Conservation (phyloP, 2,797 vertebrate genomes). For the Sebastes alutus region DNA sequence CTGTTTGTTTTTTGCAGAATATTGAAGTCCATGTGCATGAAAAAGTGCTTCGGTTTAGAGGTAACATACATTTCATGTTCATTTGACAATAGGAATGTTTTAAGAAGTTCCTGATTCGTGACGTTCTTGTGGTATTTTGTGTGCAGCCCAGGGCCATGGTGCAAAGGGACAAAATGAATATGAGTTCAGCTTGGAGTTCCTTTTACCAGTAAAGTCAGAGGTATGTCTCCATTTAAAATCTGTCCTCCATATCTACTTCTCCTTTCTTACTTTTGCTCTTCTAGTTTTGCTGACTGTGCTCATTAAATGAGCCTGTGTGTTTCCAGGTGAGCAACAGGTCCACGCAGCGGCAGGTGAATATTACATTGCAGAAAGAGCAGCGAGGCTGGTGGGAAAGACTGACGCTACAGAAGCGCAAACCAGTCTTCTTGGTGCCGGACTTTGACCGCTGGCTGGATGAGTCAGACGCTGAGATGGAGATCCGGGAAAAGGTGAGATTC, state of each 20-base stretch:
- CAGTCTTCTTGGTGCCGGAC: conserved; percentile 90
- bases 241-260: fast-evolving
- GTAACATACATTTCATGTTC: conserved; percentile 66
- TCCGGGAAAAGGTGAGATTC: conserved; percentile 87
- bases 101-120: not conserved
- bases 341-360: conserved; percentile 93
- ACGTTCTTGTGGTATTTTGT: conserved; percentile 22
- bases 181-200: conserved; percentile 91
- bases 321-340: conserved; percentile 86
- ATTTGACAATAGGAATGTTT: not conserved
- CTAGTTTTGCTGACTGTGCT: not conserved
- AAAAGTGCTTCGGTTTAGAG: conserved; percentile 90
- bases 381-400: conserved; percentile 93
- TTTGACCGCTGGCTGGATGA: conserved; percentile 98
- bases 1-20: conserved; percentile 79
- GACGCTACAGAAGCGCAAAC: conserved; percentile 90
- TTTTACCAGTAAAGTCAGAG: conserved; percentile 88
- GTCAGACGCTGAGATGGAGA: conserved; percentile 96
- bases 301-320: not conserved
- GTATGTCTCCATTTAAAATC: conserved; percentile 68
- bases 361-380: conserved; percentile 89
- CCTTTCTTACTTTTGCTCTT: not conserved
- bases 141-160: conserved; percentile 91
- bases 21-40: conserved; percentile 86
- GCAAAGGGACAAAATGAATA: conserved; percentile 96